phyloP scores from a whole-genome alignment of 2,888 invertebrate genomes.

The Stenodema calcarata region DNA sequence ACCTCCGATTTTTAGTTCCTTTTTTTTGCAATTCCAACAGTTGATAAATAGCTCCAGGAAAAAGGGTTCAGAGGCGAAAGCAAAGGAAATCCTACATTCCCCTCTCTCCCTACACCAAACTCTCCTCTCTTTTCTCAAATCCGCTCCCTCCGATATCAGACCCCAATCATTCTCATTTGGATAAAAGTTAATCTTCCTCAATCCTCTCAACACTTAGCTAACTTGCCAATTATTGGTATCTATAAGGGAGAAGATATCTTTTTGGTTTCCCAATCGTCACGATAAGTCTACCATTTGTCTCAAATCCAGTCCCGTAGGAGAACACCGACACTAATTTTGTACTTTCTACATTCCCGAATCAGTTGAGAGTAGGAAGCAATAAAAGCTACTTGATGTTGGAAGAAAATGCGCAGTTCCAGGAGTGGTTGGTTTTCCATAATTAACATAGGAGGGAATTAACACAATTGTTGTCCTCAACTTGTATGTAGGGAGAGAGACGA shows the following conservation, averaged over 20 bases:
- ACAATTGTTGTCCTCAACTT: too few species aligned
- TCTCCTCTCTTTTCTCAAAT: not conserved
- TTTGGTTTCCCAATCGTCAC: not conserved
- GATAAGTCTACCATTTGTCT: too few species aligned
- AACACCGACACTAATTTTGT: too few species aligned
- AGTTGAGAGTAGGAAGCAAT: too few species aligned
- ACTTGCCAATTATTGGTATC: not conserved
- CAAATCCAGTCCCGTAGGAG: too few species aligned
- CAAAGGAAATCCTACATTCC: not conserved
- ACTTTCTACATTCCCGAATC: too few species aligned
- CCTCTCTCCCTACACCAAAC: not conserved
- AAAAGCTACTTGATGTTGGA: too few species aligned
- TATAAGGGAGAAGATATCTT: not conserved
- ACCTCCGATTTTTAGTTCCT: not conserved
- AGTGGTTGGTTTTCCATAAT: too few species aligned
- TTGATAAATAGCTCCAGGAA: not conserved
- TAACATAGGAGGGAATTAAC: too few species aligned
- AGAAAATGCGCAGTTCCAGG: too few species aligned
- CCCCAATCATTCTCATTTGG: constrained; percentile 7
- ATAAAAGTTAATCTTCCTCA: not conserved
- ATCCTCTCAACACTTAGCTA: not conserved
- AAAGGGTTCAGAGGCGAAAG: not conserved
- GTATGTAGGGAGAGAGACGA: too few species aligned
- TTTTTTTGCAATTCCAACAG: not conserved
- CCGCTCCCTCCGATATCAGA: not conserved